Conservation (phyloP, 2,888 invertebrate species). For the Cephus runcator region DNA sequence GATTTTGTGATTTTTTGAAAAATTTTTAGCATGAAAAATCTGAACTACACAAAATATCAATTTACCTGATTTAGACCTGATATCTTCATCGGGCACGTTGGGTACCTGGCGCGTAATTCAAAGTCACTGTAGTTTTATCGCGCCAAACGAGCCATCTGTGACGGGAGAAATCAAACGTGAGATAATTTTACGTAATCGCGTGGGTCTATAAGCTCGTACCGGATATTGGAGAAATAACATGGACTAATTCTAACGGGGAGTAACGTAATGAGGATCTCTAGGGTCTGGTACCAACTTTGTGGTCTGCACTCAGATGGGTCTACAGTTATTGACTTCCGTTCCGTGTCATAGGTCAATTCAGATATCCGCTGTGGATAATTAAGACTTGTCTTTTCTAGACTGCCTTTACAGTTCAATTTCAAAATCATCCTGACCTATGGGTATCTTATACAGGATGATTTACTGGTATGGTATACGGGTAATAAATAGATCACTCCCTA, state of each 20-base stretch:
- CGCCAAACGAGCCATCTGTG: neutral
- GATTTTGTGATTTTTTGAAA: neutral
- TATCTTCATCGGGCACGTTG: neutral
- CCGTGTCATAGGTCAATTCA: neutral
- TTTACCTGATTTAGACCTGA: constrained; percentile 5
- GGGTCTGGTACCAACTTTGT: neutral
- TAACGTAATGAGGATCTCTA: neutral
- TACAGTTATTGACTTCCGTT: neutral
- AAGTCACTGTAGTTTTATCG: constrained; percentile 5
- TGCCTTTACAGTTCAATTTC: neutral
- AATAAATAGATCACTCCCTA: neutral
- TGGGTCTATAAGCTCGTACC: neutral
- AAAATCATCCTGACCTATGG: neutral
- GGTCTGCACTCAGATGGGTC: neutral
- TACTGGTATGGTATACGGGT: neutral
- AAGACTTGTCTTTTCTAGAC: neutral
- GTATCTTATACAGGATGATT: neutral
- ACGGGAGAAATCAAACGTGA: neutral
- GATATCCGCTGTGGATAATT: neutral
- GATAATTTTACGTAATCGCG: neutral
- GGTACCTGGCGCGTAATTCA: neutral
- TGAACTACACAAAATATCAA: constrained; percentile 7
- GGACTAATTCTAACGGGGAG: neutral
- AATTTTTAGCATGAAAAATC: neutral
- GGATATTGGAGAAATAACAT: neutral